Evolutionary conservation across 2,888 invertebrate genomes (phyloP), one percentile per base, ranked within the genome.

Genomic region (Xylota segnis): DNA sequence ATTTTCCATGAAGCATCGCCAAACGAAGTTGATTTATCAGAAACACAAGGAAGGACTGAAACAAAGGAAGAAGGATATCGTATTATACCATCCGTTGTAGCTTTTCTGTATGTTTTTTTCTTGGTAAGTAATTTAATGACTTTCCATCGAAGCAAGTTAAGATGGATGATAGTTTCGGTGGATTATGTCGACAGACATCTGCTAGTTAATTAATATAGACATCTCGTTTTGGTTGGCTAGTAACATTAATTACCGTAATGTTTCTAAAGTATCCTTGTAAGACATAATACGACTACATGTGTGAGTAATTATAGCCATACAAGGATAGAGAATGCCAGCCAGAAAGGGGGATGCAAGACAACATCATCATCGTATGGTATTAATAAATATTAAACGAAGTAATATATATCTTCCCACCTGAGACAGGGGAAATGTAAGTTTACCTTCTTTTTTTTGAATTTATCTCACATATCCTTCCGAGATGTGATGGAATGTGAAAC

Each of bases 311-410:
- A 54, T 12, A 54, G 6, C 6, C 0, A 29, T 52, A 27, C 12
- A 12, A 4, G 7, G 50, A 52, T 5, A 5, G 18, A 52, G 27
- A 5, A 5, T 12, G 27, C 27, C 12, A 12, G 4, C 16, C 34
- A 34, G 56, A 56, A 56, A 34, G 34, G n/a, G n/a, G 27, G 37
- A 43, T 43, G 27, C n/a, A 27, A 43, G 43, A 27, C 43, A 61
- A 27, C 59, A 27, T 61, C 27, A 12, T 14, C 43, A 61, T 40
- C 14, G 27, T 18, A 14, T 27, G 43, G 27, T 27, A 37, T 43
- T 61, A 43, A 61, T 61, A 61, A 61, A 61, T 43, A 61, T 43
- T 61, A 61, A 43, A 61, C 43, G 59, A 61, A 61, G 43, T 61
- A 27, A 61, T 18, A 37, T 18, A 23, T 43, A 43, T 43, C 14